Conservation (phyloP, 2,113 vertebrate genomes). For the Nerophis ophidion region DNA sequence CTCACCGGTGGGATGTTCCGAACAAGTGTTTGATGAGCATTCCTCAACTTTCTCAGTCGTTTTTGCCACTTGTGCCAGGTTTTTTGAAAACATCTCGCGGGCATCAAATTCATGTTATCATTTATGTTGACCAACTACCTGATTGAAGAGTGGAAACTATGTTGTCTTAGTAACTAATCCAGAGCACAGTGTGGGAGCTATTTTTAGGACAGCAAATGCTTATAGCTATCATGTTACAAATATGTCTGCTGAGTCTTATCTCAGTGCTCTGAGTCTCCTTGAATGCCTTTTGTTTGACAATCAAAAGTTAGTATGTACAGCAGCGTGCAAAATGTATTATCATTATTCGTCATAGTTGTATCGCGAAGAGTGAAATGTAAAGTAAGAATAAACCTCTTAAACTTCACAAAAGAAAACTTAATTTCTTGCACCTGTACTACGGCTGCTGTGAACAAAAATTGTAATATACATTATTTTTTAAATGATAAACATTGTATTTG, state of each 20-base stretch:
- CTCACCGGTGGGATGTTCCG: too few relatives aligned
- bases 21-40: too few relatives aligned
- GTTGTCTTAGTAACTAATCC: constrained; percentile 56
- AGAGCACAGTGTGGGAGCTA: constrained; percentile 53
- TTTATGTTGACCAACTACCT: constrained; percentile 11
- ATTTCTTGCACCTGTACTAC: too few relatives aligned
- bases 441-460: too few relatives aligned
- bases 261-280: background rate
- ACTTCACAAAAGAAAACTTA: too few relatives aligned
- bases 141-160: constrained; percentile 15
- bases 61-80: too few relatives aligned
- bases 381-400: too few relatives aligned
- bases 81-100: too few relatives aligned
- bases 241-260: constrained; percentile 21
- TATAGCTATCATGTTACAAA: constrained; percentile 59
- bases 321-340: background rate
- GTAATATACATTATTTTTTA: too few relatives aligned
- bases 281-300: constrained; percentile 1
- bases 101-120: background rate
- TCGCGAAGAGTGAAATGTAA: too few relatives aligned
- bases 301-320: background rate
- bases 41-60: too few relatives aligned
- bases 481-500: too few relatives aligned
- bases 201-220: constrained; percentile 66
- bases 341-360: background rate